These are phyloP conservation scores for Gari tellinella DNA, from an alignment of 2,888 invertebrate genomes.

Conservation along the genomic window DNA sequence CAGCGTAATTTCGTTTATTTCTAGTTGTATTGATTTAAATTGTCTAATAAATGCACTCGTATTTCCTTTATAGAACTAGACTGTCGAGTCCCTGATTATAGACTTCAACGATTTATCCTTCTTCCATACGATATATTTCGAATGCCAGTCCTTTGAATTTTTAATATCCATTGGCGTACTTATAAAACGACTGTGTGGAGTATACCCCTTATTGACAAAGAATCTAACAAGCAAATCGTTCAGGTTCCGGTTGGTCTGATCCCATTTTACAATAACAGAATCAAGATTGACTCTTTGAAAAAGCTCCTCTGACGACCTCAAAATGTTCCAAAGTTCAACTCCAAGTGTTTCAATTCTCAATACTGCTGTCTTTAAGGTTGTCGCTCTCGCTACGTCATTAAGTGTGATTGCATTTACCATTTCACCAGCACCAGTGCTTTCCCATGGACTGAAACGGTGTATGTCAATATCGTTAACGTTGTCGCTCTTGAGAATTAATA, in stretches of 20 bases:
- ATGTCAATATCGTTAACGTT: constrained; percentile 15
- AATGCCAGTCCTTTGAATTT: not conserved
- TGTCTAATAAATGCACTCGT: not conserved
- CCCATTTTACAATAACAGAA: constrained; percentile 62
- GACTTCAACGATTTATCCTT: not conserved
- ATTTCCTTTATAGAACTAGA: not conserved
- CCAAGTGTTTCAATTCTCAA: constrained; percentile 59
- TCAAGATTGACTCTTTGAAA: constrained; percentile 47
- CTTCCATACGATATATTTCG: constrained; percentile 8
- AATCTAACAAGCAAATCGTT: constrained; percentile 11
- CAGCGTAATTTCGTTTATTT: too few species aligned
- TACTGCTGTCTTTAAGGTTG: constrained; percentile 40
- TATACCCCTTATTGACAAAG: constrained; percentile 22
- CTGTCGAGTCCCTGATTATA: not conserved
- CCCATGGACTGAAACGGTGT: not conserved
- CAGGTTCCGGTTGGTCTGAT: not conserved
- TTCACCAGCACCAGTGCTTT: constrained; percentile 12
- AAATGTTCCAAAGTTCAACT: constrained; percentile 20
- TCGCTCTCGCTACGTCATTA: constrained; percentile 37
- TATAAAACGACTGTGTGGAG: constrained; percentile 10
- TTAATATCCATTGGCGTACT: not conserved
- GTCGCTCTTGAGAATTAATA: constrained; percentile 10
- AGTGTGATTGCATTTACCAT: constrained; percentile 44
- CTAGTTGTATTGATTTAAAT: not conserved
- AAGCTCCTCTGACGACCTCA: constrained; percentile 33